A percentile compares a stretch with the other conserved stretches of the same genome.
Evolutionary conservation across 1,140 invertebrate species (phyloP).

Genomic region (Arion vulgaris): DNA sequence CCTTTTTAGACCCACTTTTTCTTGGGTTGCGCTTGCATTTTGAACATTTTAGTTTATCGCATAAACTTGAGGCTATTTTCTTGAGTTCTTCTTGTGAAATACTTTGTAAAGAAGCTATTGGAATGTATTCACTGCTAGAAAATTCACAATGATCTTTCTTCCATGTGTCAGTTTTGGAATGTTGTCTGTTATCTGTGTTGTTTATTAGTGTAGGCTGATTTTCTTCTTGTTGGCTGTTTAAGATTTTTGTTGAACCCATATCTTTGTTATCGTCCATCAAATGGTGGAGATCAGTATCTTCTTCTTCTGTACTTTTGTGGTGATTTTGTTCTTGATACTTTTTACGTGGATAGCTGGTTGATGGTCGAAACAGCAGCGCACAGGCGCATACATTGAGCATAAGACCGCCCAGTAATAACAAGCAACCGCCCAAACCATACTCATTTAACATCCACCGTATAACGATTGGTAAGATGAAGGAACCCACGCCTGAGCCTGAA

Average conservation of each 20-base stretch:
- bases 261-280: neutral
- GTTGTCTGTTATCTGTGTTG: neutral
- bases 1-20: neutral
- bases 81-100: conserved; percentile 16
- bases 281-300: neutral
- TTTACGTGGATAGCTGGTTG: conserved; percentile 40
- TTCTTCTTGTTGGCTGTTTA: neutral
- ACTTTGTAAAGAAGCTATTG: conserved; percentile 44
- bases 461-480: conserved; percentile 81
- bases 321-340: neutral
- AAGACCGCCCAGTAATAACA: conserved; percentile 75
- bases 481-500: conserved; percentile 92
- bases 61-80: neutral
- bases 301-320: neutral
- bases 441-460: conserved; percentile 77
- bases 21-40: neutral
- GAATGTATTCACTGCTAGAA: conserved; percentile 40
- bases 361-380: conserved; percentile 52
- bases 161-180: neutral
- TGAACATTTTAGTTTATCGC: neutral
- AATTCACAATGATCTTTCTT: conserved; percentile 11
- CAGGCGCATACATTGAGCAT: conserved; percentile 53
- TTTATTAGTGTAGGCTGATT: neutral
- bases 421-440: conserved; percentile 80
- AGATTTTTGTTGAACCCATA: neutral